phyloP scores from a whole-genome alignment of 2,888 invertebrate genomes.

The Sarcophaga rosellei region DNA sequence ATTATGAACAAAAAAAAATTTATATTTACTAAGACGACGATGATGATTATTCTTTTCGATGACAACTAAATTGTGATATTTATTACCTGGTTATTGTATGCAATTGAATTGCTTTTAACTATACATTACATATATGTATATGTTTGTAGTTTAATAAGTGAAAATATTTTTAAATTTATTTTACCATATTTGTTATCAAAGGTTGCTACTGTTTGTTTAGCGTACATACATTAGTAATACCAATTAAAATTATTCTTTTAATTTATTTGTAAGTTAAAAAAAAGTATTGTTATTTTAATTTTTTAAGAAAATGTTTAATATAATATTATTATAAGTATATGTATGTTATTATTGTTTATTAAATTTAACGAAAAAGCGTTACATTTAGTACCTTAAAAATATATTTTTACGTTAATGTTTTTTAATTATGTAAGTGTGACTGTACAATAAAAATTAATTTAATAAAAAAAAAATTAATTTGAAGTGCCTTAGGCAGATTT shows the following conservation, averaged over 20 bases:
- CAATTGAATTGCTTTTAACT: conserved; percentile 63
- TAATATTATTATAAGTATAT: neutral
- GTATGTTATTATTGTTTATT: neutral
- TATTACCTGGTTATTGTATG: conserved; percentile 67
- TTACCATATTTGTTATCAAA: neutral
- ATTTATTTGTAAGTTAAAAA: conserved; percentile 29
- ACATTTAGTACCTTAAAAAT: conserved; percentile 57
- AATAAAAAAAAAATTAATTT: neutral
- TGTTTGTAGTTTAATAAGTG: neutral
- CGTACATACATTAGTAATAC: conserved; percentile 10
- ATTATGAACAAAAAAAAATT: conserved; percentile 21
- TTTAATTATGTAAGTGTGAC: neutral
- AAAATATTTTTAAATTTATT: conserved; percentile 19
- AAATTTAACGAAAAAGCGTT: conserved; percentile 49
- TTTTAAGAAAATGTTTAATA: neutral
- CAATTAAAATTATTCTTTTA: conserved; percentile 11
- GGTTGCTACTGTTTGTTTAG: conserved; percentile 14
- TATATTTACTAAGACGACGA: neutral
- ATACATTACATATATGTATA: neutral
- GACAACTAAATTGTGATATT: conserved; percentile 71
- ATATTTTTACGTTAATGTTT: conserved; percentile 16
- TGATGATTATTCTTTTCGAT: conserved; percentile 6
- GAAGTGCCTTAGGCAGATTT: neutral
- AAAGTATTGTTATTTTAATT: conserved; percentile 52
- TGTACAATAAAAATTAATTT: too few relatives aligned